Percentiles rank a stretch among this genome's conserved stretches.
Conservation (phyloP, 2,797 vertebrate species). For the Limosa lapponica region DNA sequence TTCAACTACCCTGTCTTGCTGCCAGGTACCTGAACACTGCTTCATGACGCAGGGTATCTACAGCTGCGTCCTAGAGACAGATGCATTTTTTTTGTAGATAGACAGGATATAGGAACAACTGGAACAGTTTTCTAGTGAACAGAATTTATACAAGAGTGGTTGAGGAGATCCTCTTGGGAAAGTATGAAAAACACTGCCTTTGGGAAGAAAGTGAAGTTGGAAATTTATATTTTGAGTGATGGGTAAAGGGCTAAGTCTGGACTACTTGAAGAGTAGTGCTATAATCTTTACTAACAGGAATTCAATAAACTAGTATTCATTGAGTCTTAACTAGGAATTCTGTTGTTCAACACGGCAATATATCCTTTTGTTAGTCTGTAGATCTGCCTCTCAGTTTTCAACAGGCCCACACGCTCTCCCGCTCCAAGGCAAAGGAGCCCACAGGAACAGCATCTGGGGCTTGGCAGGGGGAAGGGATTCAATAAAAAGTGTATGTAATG, state of each 20-base stretch:
- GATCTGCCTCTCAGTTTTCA: background rate
- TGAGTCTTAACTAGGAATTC: background rate
- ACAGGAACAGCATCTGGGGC: background rate
- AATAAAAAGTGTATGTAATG: background rate
- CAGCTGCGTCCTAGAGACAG: background rate
- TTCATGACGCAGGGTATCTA: background rate
- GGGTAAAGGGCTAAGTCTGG: background rate
- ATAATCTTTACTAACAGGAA: background rate
- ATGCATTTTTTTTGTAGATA: background rate
- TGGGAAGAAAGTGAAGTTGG: background rate
- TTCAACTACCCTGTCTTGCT: background rate
- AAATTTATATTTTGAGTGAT: background rate
- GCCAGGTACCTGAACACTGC: background rate
- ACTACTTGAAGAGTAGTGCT: background rate
- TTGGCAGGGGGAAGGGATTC: background rate
- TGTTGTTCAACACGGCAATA: background rate
- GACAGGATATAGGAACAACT: background rate
- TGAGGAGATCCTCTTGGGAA: background rate
- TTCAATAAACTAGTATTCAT: background rate
- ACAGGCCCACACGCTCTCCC: fast-evolving
- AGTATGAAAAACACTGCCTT: background rate
- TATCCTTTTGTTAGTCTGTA: background rate
- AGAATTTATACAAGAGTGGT: background rate
- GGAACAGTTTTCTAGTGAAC: background rate
- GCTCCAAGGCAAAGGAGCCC: background rate